Conservation (phyloP, 2,797 vertebrate genomes). For the Argyrosomus regius region DNA sequence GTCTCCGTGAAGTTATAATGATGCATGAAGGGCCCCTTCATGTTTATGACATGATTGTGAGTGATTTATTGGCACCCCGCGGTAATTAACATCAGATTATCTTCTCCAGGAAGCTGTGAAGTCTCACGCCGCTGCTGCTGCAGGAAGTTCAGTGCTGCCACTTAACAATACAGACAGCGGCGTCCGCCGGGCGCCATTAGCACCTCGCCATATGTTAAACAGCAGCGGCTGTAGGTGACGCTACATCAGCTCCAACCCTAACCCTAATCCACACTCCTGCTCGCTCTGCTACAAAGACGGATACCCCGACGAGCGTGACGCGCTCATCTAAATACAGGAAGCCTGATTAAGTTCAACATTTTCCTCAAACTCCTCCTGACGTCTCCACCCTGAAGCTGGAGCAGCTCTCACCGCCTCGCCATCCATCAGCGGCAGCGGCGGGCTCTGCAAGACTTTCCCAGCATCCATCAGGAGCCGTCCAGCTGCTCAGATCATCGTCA, state of each 20-base stretch:
- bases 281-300: background rate
- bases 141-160: constrained; percentile 64
- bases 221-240: constrained; percentile 49
- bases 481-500: constrained; percentile 58
- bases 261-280: no score
- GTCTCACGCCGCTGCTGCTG: constrained; percentile 44
- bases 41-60: constrained; percentile 75
- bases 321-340: constrained; percentile 10
- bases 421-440: constrained; percentile 38
- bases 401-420: background rate
- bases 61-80: constrained; percentile 73
- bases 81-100: constrained; percentile 77
- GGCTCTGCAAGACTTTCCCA: constrained; percentile 12
- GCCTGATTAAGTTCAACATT: constrained; percentile 35
- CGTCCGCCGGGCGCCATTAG: constrained; percentile 69
- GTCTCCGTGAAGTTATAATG: constrained; percentile 68
- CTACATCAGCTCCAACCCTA: constrained; percentile 44
- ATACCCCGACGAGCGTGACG: background rate
- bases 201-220: constrained; percentile 69
- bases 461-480: constrained; percentile 63
- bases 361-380: constrained; percentile 23
- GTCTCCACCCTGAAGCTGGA: background rate
- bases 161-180: constrained; percentile 59
- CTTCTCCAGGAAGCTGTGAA: constrained; percentile 65
- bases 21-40: constrained; percentile 78